Evolutionary conservation across 1,140 invertebrate species (phyloP).

Genomic region (Drosophila lini): DNA sequence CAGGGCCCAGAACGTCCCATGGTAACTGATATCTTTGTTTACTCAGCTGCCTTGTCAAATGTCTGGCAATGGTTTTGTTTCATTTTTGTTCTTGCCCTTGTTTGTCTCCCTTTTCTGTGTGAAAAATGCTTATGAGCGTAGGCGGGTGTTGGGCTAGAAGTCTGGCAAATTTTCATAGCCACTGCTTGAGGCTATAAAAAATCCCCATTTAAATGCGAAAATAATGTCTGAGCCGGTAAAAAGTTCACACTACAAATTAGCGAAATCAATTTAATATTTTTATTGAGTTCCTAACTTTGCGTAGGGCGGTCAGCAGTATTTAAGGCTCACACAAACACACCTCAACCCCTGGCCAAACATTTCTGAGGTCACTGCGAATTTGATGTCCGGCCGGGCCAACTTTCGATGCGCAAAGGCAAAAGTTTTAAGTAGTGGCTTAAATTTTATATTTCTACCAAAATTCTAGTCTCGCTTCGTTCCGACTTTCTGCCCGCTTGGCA

Average conservation of each 20-base stretch:
- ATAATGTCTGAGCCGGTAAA: constrained; percentile 15
- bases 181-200: not conserved
- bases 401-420: constrained; percentile 45
- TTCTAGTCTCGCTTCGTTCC: not conserved
- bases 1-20: constrained; percentile 1
- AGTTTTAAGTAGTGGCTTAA: constrained; percentile 60
- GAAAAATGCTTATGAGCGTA: constrained; percentile 21
- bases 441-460: constrained; percentile 45
- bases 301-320: constrained; percentile 10
- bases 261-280: constrained; percentile 49
- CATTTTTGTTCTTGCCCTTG: constrained; percentile 7
- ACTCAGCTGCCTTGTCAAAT: constrained; percentile 35
- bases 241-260: constrained; percentile 35
- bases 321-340: constrained; percentile 15
- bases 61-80: constrained; percentile 17
- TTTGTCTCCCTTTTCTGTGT: constrained; percentile 20
- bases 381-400: constrained; percentile 24
- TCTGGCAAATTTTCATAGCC: constrained; percentile 2
- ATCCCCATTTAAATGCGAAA: constrained; percentile 27
- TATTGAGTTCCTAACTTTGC: constrained; percentile 31
- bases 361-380: constrained; percentile 50
- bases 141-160: constrained; percentile 10
- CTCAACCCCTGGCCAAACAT: constrained; percentile 22
- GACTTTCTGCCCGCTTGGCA: constrained; percentile 24
- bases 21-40: constrained; percentile 66